A percentile compares a stretch with the other conserved stretches of the same genome.
phyloP scores from a whole-genome alignment of 2,888 invertebrate genomes.

The Trichacis sp. region DNA sequence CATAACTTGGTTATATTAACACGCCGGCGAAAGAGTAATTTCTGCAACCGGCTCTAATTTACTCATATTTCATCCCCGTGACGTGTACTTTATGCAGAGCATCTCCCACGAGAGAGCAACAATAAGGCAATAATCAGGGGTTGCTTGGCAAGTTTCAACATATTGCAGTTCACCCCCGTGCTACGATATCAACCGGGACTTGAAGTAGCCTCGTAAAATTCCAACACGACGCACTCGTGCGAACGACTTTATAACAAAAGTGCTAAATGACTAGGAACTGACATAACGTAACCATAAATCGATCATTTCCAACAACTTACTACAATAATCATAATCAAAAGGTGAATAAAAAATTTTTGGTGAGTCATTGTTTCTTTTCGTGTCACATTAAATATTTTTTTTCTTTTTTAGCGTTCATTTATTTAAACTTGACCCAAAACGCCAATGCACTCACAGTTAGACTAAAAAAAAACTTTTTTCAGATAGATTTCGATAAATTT shows the following conservation, averaged over 20 bases:
- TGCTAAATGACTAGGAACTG: no score
- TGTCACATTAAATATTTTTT: no score
- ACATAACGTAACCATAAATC: no score
- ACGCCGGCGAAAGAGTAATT: constrained; percentile 9
- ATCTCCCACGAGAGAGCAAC: constrained; percentile 12
- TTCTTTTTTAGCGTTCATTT: no score
- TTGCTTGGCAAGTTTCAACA: constrained; percentile 17
- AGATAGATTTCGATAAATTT: no score
- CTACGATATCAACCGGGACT: constrained; percentile 2
- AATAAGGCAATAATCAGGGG: constrained; percentile 25
- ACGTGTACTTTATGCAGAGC: constrained; percentile 28
- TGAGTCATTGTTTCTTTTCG: no score
- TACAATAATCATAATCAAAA: no score
- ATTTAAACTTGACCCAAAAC: no score
- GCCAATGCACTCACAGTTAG: no score
- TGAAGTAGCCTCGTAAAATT: constrained; percentile 10
- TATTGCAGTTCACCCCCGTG: not conserved
- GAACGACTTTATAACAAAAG: constrained; percentile 25
- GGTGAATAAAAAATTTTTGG: no score
- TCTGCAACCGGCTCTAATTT: constrained; percentile 18
- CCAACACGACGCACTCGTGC: not conserved
- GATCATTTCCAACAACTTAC: no score
- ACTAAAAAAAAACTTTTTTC: no score
- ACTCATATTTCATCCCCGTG: constrained; percentile 25
- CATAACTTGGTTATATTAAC: constrained; percentile 1